Evolutionary conservation across 2,113 vertebrate genomes (phyloP).

Genomic region (Chionomys nivalis): DNA sequence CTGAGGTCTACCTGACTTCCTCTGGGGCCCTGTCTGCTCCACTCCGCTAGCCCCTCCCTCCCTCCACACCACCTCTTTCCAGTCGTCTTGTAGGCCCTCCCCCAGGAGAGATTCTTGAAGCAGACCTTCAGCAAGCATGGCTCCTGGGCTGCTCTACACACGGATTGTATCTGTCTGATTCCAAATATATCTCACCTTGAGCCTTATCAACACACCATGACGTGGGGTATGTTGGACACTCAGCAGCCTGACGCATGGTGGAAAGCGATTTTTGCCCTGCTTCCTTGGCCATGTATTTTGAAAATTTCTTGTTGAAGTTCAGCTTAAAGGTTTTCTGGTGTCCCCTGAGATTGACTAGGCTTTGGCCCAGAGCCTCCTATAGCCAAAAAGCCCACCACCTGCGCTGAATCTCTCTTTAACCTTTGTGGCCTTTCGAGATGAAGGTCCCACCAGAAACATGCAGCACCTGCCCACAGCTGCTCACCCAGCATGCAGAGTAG

Average conservation of each 20-base stretch:
- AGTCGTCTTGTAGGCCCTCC: fast-evolving
- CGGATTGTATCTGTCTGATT: not conserved
- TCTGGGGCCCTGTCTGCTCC: fast-evolving
- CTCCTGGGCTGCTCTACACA: fast-evolving
- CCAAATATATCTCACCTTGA: not conserved
- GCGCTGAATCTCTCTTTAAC: not conserved
- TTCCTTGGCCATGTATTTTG: not conserved
- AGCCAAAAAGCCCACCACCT: not conserved
- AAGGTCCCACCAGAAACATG: fast-evolving
- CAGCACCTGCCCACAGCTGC: not conserved
- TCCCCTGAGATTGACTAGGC: not conserved
- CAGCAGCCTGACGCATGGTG: fast-evolving
- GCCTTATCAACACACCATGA: not conserved
- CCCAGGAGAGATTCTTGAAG: fast-evolving
- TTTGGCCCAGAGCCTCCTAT: not conserved
- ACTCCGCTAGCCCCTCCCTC: not conserved
- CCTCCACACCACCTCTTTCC: not conserved
- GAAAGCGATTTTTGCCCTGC: not conserved
- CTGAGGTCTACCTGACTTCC: not conserved
- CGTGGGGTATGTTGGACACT: not conserved
- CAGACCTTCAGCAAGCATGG: fast-evolving
- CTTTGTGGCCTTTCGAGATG: fast-evolving
- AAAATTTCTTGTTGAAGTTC: not conserved
- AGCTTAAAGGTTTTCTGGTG: not conserved
- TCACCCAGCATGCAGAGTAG: not conserved